Evolutionary conservation across 1,140 invertebrate genomes (phyloP), one percentile per base, ranked within the genome.

Genomic region (Coptotermes formosanus): DNA sequence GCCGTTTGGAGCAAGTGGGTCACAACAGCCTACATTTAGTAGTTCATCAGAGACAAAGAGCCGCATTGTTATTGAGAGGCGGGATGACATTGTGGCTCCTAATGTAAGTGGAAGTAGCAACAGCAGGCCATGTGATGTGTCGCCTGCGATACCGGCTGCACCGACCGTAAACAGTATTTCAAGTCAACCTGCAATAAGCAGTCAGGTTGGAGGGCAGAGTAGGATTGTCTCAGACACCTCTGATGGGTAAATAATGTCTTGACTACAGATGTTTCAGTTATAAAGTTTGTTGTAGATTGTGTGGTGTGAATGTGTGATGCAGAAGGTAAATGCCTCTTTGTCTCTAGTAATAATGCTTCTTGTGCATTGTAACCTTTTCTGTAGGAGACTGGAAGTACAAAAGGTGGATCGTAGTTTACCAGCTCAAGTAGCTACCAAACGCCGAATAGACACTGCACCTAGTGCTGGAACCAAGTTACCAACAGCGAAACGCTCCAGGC

Each of bases 1-100:
- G 12, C 91, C 92, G n/a, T 91, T 91, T 87, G 87, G 88, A 32
- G 86, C 89, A 21, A 48, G 75, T 48, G 85, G 85, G 21, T 82
- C 69, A 19, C 83, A 45, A 14, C 87, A 88, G 55, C 92, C 92
- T 88, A 94, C 94, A 21, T 97, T 97, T 90, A 96, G 95, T 82
- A 96, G 94, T 59, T 96, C 95, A 1, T 95, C 94, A 3, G 96
- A 96, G 89, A 93, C 93, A 44, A 96, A 96, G 90, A 97, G 95
- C 89, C 94, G 94, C 81, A 98, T 98, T 87, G 92, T 96, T 11
- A 95, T 97, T 52, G 97, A 97, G 90, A 94, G 95, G 88, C 93
- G 95, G 44, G 94, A 97, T 88, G 95, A 96, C 88, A 93, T 95
- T 43, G 92, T 94, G 43, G 89, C 89, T 12, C 94, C 94, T 19